Base-by-base conservation (phyloP, 92 coral and sea anemone species). In the Desmophyllum pertusum region DNA sequence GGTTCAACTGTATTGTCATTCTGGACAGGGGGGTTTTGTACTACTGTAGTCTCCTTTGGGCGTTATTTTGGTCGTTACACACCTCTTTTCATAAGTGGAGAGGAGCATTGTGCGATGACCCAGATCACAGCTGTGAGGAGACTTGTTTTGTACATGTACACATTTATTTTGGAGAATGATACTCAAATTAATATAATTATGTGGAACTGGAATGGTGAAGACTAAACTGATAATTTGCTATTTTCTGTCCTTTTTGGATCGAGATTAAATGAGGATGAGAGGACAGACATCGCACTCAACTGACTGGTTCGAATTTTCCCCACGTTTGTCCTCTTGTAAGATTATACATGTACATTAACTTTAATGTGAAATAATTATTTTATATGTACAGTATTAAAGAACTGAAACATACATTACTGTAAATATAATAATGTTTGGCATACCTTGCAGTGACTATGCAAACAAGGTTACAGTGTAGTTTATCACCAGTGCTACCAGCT, bases 371-470 rank as follows among this genome's bases (percentile, higher is more conserved):
- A 72, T 71, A 82, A 82, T 81, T 81, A 81, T 82, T 82, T 82
- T 82, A 82, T 82, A 82, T 82, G 86, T 82, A 82, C 86, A 82
- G 79, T 72, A 82, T 82, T 82, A 82, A 82, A 82, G 86, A 73
- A 71, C 86, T 72, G 79, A 82, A 55, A 69, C 36, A 68, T 15
- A 5, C 43, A 31, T 35, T 35, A 33, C 35, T 19, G 41, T 4
- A 23, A 1, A 59, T n/a, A n/a, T n/a, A n/a, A n/a, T n/a, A n/a
- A n/a, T n/a, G n/a, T n/a, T n/a, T n/a, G n/a, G n/a, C n/a, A n/a
- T n/a, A n/a, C n/a, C n/a, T n/a, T n/a, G n/a, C n/a, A n/a, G n/a
- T n/a, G n/a, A n/a, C n/a, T n/a, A n/a, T n/a, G n/a, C n/a, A n/a
- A n/a, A n/a, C n/a, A n/a, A n/a, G n/a, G n/a, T n/a, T n/a, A n/a